phyloP scores from a whole-genome alignment of 2,797 vertebrate species.

The Tachyglossus aculeatus region DNA sequence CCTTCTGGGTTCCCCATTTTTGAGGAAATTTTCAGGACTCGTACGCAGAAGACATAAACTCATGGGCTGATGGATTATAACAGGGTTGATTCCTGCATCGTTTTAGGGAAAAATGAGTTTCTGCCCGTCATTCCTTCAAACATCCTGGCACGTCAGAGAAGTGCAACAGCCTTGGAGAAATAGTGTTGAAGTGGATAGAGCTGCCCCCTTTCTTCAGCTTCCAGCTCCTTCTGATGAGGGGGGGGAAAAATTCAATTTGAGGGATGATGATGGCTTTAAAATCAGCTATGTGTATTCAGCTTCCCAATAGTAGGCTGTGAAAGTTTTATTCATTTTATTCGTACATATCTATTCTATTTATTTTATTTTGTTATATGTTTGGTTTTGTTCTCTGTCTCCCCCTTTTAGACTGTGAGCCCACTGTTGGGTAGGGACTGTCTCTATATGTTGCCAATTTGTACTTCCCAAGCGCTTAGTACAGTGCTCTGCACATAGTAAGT shows the following conservation, averaged over 20 bases:
- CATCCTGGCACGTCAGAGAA: neutral
- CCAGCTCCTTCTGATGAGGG: neutral
- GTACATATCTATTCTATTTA: too few relatives aligned
- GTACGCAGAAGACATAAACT: neutral
- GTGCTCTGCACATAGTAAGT: too few relatives aligned
- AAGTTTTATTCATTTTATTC: too few relatives aligned
- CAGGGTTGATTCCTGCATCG: neutral
- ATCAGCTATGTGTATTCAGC: neutral
- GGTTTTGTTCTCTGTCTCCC: too few relatives aligned
- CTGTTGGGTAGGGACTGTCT: too few relatives aligned
- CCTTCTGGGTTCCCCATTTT: neutral
- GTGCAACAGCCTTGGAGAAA: neutral
- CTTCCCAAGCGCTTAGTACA: too few relatives aligned
- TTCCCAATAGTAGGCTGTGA: neutral
- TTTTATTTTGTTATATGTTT: too few relatives aligned
- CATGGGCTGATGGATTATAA: rapidly evolving
- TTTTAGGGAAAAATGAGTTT: neutral
- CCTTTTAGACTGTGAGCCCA: too few relatives aligned
- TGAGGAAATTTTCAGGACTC: neutral
- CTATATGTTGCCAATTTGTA: too few relatives aligned
- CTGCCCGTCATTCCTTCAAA: neutral
- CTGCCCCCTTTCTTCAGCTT: neutral
- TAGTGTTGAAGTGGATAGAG: neutral
- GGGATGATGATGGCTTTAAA: neutral
- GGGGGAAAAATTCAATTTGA: neutral